A percentile compares a stretch with the other conserved stretches of the same genome.
Evolutionary conservation across 1,140 invertebrate genomes (phyloP).

Genomic region (Hormaphis cornu): DNA sequence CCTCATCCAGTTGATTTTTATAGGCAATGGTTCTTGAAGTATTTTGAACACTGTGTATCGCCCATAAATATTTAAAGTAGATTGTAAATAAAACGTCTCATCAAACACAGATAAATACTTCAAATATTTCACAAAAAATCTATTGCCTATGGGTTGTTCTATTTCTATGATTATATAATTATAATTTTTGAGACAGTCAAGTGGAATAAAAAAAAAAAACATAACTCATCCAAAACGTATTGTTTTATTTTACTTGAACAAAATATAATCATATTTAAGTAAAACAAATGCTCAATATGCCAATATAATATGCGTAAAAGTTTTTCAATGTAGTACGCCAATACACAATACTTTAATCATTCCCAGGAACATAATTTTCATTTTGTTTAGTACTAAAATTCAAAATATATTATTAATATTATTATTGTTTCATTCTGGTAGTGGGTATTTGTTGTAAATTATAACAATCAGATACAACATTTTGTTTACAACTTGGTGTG

Average conservation of each 20-base stretch:
- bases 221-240: neutral
- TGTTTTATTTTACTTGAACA: neutral
- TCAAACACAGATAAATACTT: too few relatives aligned
- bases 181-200: too few relatives aligned
- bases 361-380: conserved; percentile 13
- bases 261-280: neutral
- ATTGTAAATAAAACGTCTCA: too few relatives aligned
- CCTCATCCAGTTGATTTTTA: too few relatives aligned
- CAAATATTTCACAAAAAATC: too few relatives aligned
- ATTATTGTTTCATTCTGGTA: neutral
- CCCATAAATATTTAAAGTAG: too few relatives aligned
- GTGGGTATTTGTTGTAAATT: neutral
- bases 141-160: too few relatives aligned
- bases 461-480: neutral
- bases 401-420: neutral
- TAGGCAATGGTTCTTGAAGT: too few relatives aligned
- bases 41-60: too few relatives aligned
- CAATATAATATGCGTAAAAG: neutral
- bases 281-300: neutral
- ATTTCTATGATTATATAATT: too few relatives aligned
- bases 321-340: neutral
- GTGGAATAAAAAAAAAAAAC: neutral
- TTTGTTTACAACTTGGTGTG: neutral
- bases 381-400: too few relatives aligned
- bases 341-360: neutral